Evolutionary conservation across 1,140 invertebrate genomes (phyloP), one percentile per base, ranked within the genome.

Genomic region (Heterodera schachtii): DNA sequence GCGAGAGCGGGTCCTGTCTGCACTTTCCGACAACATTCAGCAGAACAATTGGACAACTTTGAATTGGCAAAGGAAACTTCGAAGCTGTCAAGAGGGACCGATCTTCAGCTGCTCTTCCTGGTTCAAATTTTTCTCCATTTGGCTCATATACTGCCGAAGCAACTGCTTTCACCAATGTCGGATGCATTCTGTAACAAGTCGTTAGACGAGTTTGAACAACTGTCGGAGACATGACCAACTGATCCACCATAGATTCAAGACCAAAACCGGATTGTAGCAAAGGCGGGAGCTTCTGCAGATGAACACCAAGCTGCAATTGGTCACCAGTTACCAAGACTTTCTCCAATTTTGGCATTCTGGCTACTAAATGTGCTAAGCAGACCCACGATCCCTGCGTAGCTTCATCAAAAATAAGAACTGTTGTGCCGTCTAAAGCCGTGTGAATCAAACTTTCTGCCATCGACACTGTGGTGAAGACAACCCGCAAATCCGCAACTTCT

Each of bases 41-140:
- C 31, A 73, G 9, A 1, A 73, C 73, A n/a, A 73, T 73, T 6
- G 73, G 73, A 8, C 73, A 73, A 73, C 8, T 73, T 8, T 73
- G 73, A 19, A 73, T 21, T 7, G 73, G 73, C 0, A 73, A 21
- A 31, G 73, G 73, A 52, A 73, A 73, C 7, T 19, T 5, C 5
- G 73, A 73, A 7, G 19, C 52, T 41, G 73, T 73, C n/a, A 73
- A 3, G 16, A 73, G 8, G 16, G 73, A 19, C n/a, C 73, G 31
- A n/a, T 73, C 73, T 5, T 73, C 31, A 19, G 46, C 73, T 49
- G 16, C 31, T 73, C 73, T 21, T 3, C 73, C 73, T 2, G 73
- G 3, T 5, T 31, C n/a, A 3, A 75, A 19, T n/a, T 13, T 19
- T 19, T 60, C 57, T 2, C 57, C 57, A 19, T 60, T 13, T 2